Percentiles rank a stretch among this genome's conserved stretches.
phyloP scores from a whole-genome alignment of 2,113 vertebrate genomes.

The Chaetura pelagica region DNA sequence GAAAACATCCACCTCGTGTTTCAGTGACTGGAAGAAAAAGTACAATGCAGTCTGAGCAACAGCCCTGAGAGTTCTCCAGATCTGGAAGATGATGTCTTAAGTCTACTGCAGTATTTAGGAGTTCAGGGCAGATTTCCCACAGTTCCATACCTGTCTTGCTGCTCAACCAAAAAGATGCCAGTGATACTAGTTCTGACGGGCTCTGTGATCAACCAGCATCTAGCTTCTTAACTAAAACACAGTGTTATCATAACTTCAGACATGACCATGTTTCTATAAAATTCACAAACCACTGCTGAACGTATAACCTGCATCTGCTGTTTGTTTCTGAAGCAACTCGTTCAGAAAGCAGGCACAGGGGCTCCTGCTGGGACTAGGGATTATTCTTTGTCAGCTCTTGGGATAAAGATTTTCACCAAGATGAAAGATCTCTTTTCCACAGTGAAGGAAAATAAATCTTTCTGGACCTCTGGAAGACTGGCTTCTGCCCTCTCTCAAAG shows the following conservation, averaged over 20 bases:
- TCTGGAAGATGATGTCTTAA: not conserved
- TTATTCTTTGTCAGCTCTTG: not conserved
- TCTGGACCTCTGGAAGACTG: not conserved
- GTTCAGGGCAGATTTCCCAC: not conserved
- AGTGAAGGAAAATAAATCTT: not conserved
- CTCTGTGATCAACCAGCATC: not conserved
- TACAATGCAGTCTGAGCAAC: not conserved
- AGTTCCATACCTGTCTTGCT: not conserved
- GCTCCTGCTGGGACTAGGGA: not conserved
- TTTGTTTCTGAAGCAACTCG: not conserved
- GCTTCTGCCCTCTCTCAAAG: not conserved
- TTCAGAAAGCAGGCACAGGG: not conserved
- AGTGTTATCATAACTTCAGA: not conserved
- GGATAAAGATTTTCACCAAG: not conserved
- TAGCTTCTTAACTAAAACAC: not conserved
- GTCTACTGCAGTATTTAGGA: not conserved
- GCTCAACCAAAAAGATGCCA: not conserved
- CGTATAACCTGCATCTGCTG: not conserved
- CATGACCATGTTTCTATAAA: not conserved
- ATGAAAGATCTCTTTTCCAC: not conserved
- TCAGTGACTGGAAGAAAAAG: not conserved
- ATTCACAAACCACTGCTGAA: not conserved
- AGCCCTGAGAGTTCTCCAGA: not conserved
- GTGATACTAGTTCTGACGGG: not conserved
- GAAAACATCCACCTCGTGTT: not conserved